Evolutionary conservation across 2,797 vertebrate species (phyloP).

Genomic region (Heliangelus exortis): DNA sequence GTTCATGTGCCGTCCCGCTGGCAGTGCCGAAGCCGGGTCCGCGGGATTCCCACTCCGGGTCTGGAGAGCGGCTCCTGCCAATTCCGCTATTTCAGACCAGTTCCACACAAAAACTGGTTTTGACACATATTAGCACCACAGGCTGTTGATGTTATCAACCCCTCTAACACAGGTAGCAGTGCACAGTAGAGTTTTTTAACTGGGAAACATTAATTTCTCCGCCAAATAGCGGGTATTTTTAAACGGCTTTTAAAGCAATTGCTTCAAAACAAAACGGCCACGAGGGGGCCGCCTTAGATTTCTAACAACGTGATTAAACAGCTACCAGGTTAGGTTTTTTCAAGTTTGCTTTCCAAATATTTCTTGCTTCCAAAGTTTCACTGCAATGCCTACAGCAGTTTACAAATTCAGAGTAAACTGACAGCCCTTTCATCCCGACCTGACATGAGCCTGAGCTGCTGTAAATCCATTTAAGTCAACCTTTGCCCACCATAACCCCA

Average conservation of each 20-base stretch:
- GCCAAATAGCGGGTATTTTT: neutral
- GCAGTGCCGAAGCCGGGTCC: accelerated
- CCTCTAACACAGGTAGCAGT: neutral
- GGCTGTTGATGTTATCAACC: neutral
- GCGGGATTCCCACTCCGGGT: accelerated
- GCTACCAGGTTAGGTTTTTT: neutral
- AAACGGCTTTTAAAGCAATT: neutral
- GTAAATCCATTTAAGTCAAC: neutral
- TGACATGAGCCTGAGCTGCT: neutral
- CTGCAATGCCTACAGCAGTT: neutral
- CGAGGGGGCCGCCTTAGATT: constrained; percentile 6
- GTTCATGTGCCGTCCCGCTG: accelerated
- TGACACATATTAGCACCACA: neutral
- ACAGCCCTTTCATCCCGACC: neutral
- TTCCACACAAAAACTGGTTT: neutral
- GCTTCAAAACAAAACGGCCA: neutral
- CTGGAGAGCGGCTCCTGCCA: neutral
- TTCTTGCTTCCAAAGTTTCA: neutral
- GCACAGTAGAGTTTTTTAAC: neutral
- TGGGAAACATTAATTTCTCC: neutral
- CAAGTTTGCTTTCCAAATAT: accelerated
- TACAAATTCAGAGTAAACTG: neutral
- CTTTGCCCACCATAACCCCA: neutral
- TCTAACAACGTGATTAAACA: accelerated
- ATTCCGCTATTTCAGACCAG: neutral